phyloP scores from a whole-genome alignment of 92 coral and sea anemone genomes.

The Chrysogorgia sp. region DNA sequence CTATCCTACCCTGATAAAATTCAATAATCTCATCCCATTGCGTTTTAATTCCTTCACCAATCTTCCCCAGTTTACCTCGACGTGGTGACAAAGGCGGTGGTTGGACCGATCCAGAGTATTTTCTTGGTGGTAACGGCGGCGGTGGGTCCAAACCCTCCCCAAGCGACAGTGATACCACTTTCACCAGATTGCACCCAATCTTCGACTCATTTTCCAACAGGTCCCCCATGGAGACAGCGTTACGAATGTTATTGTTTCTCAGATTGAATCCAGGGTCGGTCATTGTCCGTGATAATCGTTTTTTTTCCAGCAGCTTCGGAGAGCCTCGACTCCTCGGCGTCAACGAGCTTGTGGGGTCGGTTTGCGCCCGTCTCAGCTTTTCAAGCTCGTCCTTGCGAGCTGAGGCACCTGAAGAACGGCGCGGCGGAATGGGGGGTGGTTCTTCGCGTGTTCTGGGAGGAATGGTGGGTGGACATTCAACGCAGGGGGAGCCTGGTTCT shows the following conservation, averaged over 20 bases:
- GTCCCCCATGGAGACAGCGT: background rate
- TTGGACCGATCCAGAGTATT: constrained; percentile 2
- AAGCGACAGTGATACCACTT: constrained; percentile 4
- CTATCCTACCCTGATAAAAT: too few species aligned
- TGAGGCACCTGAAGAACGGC: background rate
- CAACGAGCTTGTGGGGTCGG: constrained; percentile 14
- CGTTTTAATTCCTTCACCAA: too few species aligned
- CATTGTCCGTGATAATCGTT: constrained; percentile 1
- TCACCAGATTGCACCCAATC: background rate
- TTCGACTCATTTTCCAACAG: constrained; percentile 10
- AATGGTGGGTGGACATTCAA: constrained; percentile 7
- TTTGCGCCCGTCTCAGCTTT: constrained; percentile 22
- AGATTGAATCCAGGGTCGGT: constrained; percentile 28
- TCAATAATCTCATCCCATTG: too few species aligned
- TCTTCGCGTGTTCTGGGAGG: constrained; percentile 28
- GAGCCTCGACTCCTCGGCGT: background rate
- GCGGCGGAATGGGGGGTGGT: constrained; percentile 40
- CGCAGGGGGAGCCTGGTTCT: background rate
- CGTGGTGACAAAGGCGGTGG: constrained; percentile 8
- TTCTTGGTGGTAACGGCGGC: constrained; percentile 41
- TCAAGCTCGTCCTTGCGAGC: background rate
- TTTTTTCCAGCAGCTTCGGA: background rate
- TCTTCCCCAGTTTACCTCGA: background rate
- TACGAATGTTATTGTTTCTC: background rate
- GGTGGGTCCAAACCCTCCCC: constrained; percentile 21